Evolutionary conservation across 2,113 vertebrate genomes (phyloP).

Genomic region (Ceyx margarethae): DNA sequence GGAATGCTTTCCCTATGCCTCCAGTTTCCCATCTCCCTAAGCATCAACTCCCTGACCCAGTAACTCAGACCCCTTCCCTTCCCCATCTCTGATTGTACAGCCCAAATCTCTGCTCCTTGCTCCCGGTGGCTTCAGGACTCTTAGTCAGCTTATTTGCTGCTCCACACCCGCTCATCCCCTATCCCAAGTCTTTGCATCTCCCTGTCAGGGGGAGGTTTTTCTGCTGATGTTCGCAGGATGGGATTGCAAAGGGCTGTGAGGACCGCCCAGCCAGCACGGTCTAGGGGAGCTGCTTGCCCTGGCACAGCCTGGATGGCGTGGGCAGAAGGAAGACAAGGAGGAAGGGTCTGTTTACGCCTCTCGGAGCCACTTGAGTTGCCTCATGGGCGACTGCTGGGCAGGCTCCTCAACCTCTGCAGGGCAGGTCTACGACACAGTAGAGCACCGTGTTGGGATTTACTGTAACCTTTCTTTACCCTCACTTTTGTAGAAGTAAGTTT

Average conservation of each 20-base stretch:
- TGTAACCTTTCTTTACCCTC: not conserved
- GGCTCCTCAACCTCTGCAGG: not conserved
- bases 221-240: not conserved
- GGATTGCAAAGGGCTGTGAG: too few species aligned
- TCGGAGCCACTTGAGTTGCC: not conserved
- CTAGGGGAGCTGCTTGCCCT: too few species aligned
- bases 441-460: not conserved
- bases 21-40: not conserved
- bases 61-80: not conserved
- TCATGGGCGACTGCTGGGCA: not conserved
- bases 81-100: not conserved
- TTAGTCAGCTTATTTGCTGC: not conserved
- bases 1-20: not conserved
- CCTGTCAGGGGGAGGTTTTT: too few species aligned
- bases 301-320: accelerated
- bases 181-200: not conserved
- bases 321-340: not conserved
- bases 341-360: not conserved
- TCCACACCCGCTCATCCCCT: not conserved
- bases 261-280: too few species aligned
- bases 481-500: not conserved
- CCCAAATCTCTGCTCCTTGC: not conserved
- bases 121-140: not conserved
- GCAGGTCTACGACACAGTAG: accelerated
- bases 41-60: not conserved